Base-by-base conservation (phyloP, 2,113 vertebrate genomes). In the Rhinopomastus cyanomelas region DNA sequence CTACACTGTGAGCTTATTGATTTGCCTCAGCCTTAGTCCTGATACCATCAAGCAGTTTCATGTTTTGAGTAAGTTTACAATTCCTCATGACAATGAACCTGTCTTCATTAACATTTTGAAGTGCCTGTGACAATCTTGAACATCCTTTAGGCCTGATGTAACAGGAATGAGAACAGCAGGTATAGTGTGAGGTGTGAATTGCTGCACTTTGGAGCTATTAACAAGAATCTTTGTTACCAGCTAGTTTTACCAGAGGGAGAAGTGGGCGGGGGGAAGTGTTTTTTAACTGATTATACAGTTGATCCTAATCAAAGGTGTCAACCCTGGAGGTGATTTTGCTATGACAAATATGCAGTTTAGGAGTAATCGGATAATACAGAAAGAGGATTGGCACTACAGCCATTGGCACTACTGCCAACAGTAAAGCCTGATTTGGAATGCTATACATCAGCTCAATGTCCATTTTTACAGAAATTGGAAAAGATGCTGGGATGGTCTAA, bases 381-480 rank as follows among this genome's bases (percentile, higher is more conserved):
- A 79, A 73, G n/a, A 79, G 27, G 46, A 77, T 52, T 82, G 53
- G 27, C 32, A 81, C 57, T 77, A 42, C 26, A 68, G 64, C 55
- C 79, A 62, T 10, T 61, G 56, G 44, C 62, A 73, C 17, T 72
- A 66, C 37, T 51, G 51, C 48, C 59, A 59, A 30, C 21, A 12
- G 39, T 61, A 92, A 92, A 78, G 53, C 77, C 49, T 87, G 27
- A 79, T 49, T 72, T 84, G 26, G 57, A 84, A 94, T 49, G 14
- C 23, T 71, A 11, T 74, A 25, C 29, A 61, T 72, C 52, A 76
- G 7, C 18, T 49, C 56, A 18, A 23, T 55, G 81, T 5, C 9
- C 27, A 53, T 83, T 81, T 88, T 27, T 37, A 78, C 0, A 0
- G 60, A 60, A 67, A 37, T 5, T 18, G 7, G 22, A n/a, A 27